Conservation (phyloP, 2,888 invertebrate genomes). For the Metopia argyrocephala region DNA sequence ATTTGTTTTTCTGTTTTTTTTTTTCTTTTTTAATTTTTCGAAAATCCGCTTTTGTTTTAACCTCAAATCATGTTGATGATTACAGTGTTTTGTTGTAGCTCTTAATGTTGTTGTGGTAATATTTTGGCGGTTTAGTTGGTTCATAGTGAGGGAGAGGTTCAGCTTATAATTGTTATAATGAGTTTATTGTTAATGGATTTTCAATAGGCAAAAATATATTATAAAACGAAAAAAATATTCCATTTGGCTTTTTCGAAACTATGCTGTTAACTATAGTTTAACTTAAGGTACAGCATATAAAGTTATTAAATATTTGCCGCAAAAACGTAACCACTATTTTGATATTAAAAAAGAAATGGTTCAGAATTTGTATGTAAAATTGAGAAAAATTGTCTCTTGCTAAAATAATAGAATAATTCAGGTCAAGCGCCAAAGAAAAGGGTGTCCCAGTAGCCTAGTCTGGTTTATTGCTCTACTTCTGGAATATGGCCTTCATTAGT, state of each 20-base stretch:
- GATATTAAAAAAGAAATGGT: too few species aligned
- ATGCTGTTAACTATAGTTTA: too few species aligned
- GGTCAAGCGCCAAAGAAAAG: too few species aligned
- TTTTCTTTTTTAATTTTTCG: background rate
- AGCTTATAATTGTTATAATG: conserved; percentile 65
- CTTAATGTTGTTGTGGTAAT: background rate
- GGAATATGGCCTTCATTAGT: too few species aligned
- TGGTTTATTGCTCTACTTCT: too few species aligned
- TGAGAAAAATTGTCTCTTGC: too few species aligned
- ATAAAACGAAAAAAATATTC: background rate
- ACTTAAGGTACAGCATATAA: too few species aligned
- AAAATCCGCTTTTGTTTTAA: conserved; percentile 75
- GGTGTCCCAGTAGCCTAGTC: too few species aligned
- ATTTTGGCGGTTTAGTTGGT: background rate
- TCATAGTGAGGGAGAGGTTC: background rate
- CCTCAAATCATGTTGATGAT: conserved; percentile 74
- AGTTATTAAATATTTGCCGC: too few species aligned
- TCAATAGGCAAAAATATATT: background rate
- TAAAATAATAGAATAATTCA: too few species aligned
- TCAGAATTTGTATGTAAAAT: too few species aligned
- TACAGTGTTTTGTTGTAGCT: conserved; percentile 63
- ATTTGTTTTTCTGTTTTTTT: background rate
- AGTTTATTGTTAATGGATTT: conserved; percentile 70
- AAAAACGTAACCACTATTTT: too few species aligned
- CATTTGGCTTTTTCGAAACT: background rate